These are phyloP conservation scores for Machaerirhynchus nigripectus DNA, from an alignment of 2,113 vertebrate species.

Conservation along the genomic window DNA sequence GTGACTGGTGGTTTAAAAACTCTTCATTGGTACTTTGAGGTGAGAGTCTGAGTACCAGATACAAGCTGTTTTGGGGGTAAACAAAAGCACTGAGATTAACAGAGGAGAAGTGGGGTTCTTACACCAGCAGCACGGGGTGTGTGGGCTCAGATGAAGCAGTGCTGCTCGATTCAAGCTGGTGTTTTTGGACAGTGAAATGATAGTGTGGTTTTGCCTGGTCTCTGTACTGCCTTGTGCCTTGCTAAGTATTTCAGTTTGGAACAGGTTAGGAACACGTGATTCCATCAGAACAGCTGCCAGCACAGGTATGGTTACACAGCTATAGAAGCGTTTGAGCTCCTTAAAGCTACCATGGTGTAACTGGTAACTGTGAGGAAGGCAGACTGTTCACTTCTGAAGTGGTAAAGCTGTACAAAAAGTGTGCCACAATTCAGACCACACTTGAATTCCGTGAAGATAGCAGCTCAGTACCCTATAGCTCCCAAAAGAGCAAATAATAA, in stretches of 20 bases:
- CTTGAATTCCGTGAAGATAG: neutral
- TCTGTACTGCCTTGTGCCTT: neutral
- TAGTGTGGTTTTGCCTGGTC: neutral
- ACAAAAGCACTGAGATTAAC: neutral
- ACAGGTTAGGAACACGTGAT: rapidly evolving
- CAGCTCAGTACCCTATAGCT: neutral
- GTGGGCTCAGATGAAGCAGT: neutral
- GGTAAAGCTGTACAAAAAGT: neutral
- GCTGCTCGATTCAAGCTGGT: neutral
- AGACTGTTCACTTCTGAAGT: neutral
- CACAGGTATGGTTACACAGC: neutral
- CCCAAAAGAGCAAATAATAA: neutral
- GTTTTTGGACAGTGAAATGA: neutral
- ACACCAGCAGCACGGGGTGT: rapidly evolving
- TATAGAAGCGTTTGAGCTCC: neutral
- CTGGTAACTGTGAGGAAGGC: neutral
- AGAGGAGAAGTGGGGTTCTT: neutral
- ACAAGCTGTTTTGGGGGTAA: neutral
- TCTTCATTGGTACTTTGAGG: neutral
- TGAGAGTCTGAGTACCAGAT: neutral
- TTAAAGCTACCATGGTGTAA: neutral
- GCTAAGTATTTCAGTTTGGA: neutral
- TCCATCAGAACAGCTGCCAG: neutral
- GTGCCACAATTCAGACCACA: neutral
- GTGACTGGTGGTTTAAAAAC: neutral